Evolutionary conservation across 2,113 vertebrate species (phyloP).

Genomic region (Apeltes quadracus): DNA sequence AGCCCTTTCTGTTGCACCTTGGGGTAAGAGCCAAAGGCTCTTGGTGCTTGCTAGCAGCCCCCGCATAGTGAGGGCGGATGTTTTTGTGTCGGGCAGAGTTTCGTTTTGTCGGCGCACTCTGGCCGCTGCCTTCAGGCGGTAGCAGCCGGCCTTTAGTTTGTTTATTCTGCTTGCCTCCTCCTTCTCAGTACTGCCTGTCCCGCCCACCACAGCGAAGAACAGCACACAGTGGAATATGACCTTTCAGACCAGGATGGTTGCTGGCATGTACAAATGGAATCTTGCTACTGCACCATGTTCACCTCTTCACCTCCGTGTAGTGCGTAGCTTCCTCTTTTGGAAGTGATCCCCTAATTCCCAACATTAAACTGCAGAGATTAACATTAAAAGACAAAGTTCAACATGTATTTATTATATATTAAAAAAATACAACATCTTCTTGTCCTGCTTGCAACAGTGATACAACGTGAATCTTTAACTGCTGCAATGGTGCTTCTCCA

Average conservation of each 20-base stretch:
- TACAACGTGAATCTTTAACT: not conserved
- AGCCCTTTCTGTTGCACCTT: conserved; percentile 60
- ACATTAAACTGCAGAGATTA: conserved; percentile 6
- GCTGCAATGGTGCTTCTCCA: not conserved
- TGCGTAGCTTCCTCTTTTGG: not conserved
- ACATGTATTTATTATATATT: too few species aligned
- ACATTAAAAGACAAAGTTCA: conserved; percentile 13
- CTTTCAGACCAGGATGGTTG: conserved; percentile 1
- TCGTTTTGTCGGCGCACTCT: conserved; percentile 33
- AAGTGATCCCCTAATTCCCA: conserved; percentile 24
- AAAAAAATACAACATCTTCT: not conserved
- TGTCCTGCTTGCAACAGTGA: too few species aligned
- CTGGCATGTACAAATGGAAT: conserved; percentile 7
- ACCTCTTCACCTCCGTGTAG: not conserved
- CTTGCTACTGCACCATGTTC: conserved; percentile 4
- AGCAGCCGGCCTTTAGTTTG: conserved; percentile 29
- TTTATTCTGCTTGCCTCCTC: conserved; percentile 44
- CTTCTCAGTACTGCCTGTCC: not conserved
- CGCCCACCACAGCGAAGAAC: conserved; percentile 13
- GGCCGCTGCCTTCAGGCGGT: conserved; percentile 53
- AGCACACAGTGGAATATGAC: not conserved
- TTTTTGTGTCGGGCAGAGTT: conserved; percentile 49
- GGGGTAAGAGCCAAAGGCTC: conserved; percentile 57
- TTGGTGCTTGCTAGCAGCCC: conserved; percentile 35
- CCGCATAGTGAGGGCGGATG: conserved; percentile 25